Evolutionary conservation across 2,888 invertebrate species (phyloP).

Genomic region (Drosophila kuntzei): DNA sequence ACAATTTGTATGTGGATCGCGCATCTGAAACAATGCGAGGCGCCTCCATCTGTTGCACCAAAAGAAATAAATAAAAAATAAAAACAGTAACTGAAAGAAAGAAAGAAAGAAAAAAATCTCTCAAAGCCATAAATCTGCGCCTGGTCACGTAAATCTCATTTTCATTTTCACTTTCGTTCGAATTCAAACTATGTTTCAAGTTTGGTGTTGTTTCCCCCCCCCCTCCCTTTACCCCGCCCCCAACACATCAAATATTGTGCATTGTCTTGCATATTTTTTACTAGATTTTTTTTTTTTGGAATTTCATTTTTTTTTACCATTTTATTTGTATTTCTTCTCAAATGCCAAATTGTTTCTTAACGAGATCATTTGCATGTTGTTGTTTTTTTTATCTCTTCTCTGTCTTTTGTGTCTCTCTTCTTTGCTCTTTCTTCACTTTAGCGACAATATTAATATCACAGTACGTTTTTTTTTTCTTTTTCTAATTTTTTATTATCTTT

Average conservation of each 20-base stretch:
- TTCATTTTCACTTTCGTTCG: conserved; percentile 68
- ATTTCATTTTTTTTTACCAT: not conserved
- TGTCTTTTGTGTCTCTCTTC: not conserved
- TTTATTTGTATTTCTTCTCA: conserved; percentile 16
- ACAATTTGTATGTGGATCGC: conserved; percentile 40
- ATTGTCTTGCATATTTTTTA: conserved; percentile 31
- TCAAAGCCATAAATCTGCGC: conserved; percentile 58
- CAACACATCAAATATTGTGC: conserved; percentile 19
- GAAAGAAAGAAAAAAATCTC: conserved; percentile 31
- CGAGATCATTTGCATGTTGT: conserved; percentile 34
- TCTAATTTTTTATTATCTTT: not conserved
- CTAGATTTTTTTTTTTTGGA: not conserved
- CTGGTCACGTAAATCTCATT: conserved; percentile 63
- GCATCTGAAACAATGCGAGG: conserved; percentile 51
- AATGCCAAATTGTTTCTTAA: conserved; percentile 45
- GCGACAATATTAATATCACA: conserved; percentile 15
- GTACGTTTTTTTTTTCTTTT: not conserved
- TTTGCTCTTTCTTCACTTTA: conserved; percentile 14
- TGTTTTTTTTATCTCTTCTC: conserved; percentile 19
- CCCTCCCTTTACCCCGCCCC: not conserved
- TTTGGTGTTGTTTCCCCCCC: conserved; percentile 27
- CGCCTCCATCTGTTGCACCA: conserved; percentile 30
- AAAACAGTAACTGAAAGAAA: not conserved
- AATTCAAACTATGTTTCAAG: conserved; percentile 44
- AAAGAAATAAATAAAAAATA: not conserved